Evolutionary conservation across 2,888 invertebrate species (phyloP), one percentile per base, ranked within the genome.

Genomic region (Campoletis raptor): DNA sequence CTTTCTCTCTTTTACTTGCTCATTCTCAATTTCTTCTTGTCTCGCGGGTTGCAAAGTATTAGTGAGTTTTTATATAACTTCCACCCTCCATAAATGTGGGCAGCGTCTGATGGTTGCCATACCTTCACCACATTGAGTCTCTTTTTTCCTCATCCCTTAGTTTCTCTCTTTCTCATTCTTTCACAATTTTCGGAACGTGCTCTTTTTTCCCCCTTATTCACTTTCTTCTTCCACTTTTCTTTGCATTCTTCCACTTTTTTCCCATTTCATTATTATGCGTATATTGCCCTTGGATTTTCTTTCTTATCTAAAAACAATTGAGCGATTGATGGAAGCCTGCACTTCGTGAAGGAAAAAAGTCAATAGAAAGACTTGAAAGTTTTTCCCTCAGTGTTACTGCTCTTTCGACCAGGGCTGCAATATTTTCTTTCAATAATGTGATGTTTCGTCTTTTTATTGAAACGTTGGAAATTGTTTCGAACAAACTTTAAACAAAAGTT

Each of bases 11-110:
- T 70, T 70, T 77, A 12, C 76, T 67, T 0, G n/a, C 67, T 37
- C 52, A 48, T 66, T 64, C 70, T 77, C 73, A 52, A 57, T 48
- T 67, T 64, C 76, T 40, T 54, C 54, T 54, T 76, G n/a, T 67
- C 78, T 66, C 66, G 54, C 30, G 54, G 74, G 77, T 54, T 30
- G 69, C 78, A 85, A 87, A 88, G 80, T 85, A 87, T 87, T 87
- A 87, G 82, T 82, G 88, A 86, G 85, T 86, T 87, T 87, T 85
- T 83, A 81, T 83, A 81, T 86, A 86, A 86, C 86, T 86, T 86
- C 83, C 42, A 61, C 73, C 77, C 77, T 77, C 77, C n/a, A 52
- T 36, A 37, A n/a, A 40, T 48, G 74, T 57, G 42, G 67, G n/a
- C 73, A 42, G 67, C 57, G 78, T 72, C 73, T 66, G 52, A 70